Conservation (phyloP, 92 coral and sea anemone genomes). For the Virgularia gustaviana region DNA sequence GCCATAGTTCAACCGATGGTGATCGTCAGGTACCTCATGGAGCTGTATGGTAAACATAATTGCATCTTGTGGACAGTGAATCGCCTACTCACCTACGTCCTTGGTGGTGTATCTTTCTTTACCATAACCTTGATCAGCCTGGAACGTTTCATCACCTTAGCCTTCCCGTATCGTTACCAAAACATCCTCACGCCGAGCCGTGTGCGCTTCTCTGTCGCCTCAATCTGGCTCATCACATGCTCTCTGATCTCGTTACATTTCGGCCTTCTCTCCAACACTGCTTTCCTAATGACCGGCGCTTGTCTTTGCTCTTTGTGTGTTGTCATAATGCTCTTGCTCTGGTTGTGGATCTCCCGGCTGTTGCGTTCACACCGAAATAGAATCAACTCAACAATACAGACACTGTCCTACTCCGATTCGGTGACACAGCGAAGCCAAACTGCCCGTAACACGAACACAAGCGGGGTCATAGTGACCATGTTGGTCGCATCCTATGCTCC, state of each 20-base stretch:
- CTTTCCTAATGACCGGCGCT: neutral
- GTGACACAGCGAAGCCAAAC: neutral
- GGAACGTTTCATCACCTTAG: constrained; percentile 31
- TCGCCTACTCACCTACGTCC: constrained; percentile 6
- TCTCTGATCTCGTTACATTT: neutral
- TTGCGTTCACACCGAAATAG: neutral
- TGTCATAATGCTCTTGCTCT: neutral
- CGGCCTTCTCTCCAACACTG: neutral
- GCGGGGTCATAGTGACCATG: neutral
- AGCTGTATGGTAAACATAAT: neutral
- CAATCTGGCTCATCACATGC: neutral
- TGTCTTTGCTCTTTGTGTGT: neutral
- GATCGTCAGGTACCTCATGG: neutral
- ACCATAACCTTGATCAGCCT: constrained; percentile 1
- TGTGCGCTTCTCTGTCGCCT: neutral
- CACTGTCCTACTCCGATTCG: too few relatives aligned
- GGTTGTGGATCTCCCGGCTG: constrained; percentile 13
- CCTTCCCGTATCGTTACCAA: constrained; percentile 16
- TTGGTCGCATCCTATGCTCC: neutral
- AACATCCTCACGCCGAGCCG: neutral
- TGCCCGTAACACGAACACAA: constrained; percentile 8
- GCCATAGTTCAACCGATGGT: constrained; percentile 1
- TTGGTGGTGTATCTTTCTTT: constrained; percentile 9
- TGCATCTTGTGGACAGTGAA: constrained; percentile 15
- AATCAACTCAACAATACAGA: neutral